Percentiles rank a stretch among this genome's conserved stretches.
These are phyloP conservation scores for Limonius californicus DNA, from an alignment of 1,140 invertebrate species.

Conservation along the genomic window DNA sequence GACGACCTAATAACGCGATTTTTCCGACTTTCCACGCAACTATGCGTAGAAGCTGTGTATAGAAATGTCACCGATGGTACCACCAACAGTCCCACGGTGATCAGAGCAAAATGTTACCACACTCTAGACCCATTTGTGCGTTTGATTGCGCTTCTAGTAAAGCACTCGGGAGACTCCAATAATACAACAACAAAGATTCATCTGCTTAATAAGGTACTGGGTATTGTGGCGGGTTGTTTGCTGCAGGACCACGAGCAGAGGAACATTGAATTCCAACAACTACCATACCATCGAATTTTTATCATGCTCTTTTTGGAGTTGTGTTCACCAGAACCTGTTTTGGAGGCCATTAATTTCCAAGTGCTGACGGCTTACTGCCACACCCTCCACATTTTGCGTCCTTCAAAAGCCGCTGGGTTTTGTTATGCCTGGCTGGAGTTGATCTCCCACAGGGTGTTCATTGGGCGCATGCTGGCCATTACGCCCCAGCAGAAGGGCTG, in stretches of 20 bases:
- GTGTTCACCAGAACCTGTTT: constrained; percentile 85
- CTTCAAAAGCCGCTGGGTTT: constrained; percentile 95
- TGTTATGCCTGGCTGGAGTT: constrained; percentile 98
- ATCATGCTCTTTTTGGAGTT: constrained; percentile 97
- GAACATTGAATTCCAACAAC: constrained; percentile 87
- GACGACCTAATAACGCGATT: constrained; percentile 97
- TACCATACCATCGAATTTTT: constrained; percentile 96
- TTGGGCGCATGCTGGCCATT: constrained; percentile 87
- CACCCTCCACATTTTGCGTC: constrained; percentile 85
- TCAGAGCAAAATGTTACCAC: constrained; percentile 90
- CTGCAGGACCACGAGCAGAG: constrained; percentile 91
- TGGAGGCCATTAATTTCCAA: constrained; percentile 90
- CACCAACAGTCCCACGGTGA: constrained; percentile 50
- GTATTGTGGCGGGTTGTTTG: constrained; percentile 91
- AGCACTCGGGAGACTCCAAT: constrained; percentile 84
- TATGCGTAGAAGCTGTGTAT: constrained; percentile 95
- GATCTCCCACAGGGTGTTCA: constrained; percentile 93
- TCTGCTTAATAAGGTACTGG: constrained; percentile 92
- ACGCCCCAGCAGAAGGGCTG: constrained; percentile 83
- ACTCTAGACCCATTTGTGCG: constrained; percentile 94
- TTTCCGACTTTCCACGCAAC: constrained; percentile 93
- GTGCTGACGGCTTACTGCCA: constrained; percentile 88
- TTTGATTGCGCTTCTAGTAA: constrained; percentile 92
- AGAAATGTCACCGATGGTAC: constrained; percentile 57
- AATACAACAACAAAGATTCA: constrained; percentile 95